phyloP scores from a whole-genome alignment of 2,888 invertebrate genomes.

The Lagria hirta region DNA sequence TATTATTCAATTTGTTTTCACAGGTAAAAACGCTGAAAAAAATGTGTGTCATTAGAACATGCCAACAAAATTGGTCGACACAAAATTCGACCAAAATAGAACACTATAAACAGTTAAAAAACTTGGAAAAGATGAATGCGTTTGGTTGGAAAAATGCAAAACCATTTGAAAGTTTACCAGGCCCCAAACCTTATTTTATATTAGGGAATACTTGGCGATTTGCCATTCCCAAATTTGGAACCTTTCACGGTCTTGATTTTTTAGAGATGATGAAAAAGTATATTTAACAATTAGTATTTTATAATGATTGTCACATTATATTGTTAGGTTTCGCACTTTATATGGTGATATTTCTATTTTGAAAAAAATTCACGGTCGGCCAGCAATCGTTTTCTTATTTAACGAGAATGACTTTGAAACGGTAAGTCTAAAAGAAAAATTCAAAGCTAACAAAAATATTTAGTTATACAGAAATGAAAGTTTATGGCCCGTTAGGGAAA shows the following conservation, averaged over 20 bases:
- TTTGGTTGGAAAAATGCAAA: constrained; percentile 40
- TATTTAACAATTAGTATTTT: constrained; percentile 7
- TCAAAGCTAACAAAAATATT: constrained; percentile 8
- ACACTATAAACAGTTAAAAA: constrained; percentile 10
- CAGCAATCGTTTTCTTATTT: constrained; percentile 48
- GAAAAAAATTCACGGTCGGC: constrained; percentile 45
- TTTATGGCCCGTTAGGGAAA: constrained; percentile 51
- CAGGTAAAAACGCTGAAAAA: no score
- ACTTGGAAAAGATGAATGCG: constrained; percentile 9
- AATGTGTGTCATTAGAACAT: no score
- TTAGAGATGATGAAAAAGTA: constrained; percentile 32
- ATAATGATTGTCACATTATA: constrained; percentile 11
- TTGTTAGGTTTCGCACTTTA: constrained; percentile 33
- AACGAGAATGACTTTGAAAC: constrained; percentile 56
- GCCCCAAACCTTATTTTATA: constrained; percentile 43
- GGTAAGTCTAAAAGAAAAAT: constrained; percentile 19
- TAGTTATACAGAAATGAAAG: constrained; percentile 55
- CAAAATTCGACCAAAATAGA: no score
- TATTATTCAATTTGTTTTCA: no score
- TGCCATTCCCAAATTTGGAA: constrained; percentile 37
- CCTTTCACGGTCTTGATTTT: constrained; percentile 33
- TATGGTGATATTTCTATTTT: constrained; percentile 55
- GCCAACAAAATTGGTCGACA: no score
- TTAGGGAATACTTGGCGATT: constrained; percentile 44
- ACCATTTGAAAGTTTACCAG: constrained; percentile 40